Percentiles rank a stretch among this genome's conserved stretches.
phyloP scores from a whole-genome alignment of 2,797 vertebrate species.

The Oreortyx pictus region DNA sequence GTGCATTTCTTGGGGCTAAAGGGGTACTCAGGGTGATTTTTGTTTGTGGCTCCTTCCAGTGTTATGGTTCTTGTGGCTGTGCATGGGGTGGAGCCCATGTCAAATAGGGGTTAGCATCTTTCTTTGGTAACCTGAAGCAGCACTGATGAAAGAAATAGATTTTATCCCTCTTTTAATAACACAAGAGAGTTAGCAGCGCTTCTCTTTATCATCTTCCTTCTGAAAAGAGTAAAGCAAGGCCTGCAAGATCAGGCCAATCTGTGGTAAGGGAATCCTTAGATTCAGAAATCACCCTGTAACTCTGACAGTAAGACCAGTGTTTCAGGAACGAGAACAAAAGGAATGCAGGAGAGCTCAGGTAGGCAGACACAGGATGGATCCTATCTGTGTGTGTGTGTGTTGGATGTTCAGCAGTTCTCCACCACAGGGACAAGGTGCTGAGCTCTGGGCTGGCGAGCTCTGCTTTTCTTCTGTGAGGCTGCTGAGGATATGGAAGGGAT shows the following conservation, averaged over 20 bases:
- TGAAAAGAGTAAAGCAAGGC: background rate
- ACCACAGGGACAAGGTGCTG: background rate
- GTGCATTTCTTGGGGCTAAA: background rate
- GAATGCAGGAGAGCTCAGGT: background rate
- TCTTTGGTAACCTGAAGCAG: background rate
- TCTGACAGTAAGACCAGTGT: background rate
- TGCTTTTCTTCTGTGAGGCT: background rate
- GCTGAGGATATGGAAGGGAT: background rate
- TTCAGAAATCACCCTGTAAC: background rate
- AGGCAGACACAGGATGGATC: accelerated
- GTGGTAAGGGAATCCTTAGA: background rate
- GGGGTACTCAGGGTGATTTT: background rate
- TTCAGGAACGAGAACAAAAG: background rate
- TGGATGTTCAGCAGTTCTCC: background rate
- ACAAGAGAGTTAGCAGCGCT: background rate
- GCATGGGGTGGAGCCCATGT: background rate
- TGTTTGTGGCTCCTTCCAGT: background rate
- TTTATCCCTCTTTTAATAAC: background rate
- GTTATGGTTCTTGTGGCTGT: background rate
- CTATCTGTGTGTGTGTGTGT: background rate
- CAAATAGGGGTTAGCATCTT: background rate
- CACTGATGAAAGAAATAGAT: background rate
- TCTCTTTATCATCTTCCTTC: background rate
- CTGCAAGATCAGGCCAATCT: background rate
- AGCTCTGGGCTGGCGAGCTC: background rate